Evolutionary conservation across 2,113 vertebrate genomes (phyloP).

Genomic region (Strix uralensis): DNA sequence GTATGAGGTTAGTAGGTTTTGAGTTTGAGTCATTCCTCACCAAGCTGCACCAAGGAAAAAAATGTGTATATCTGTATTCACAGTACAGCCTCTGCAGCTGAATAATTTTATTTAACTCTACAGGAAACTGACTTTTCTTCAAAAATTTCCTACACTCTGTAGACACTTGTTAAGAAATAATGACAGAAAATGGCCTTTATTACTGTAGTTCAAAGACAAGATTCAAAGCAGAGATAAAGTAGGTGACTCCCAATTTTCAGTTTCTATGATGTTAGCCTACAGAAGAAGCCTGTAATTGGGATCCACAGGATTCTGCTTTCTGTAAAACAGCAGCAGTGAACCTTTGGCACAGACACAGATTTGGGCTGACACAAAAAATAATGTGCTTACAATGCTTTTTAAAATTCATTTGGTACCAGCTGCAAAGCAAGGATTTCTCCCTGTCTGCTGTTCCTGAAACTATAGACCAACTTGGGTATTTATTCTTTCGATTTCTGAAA

Average conservation of each 20-base stretch:
- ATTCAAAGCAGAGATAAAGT: conserved; percentile 45
- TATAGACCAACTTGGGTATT: not conserved
- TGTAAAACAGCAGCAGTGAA: not conserved
- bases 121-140: conserved; percentile 51
- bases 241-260: conserved; percentile 41
- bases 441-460: not conserved
- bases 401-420: conserved; percentile 1
- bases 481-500: conserved; percentile 28
- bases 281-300: conserved; percentile 22
- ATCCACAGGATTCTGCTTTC: conserved; percentile 29
- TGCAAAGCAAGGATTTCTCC: not conserved
- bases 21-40: not conserved
- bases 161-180: conserved; percentile 55
- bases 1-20: not conserved
- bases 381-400: not conserved
- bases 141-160: conserved; percentile 26
- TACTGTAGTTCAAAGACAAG: conserved; percentile 34
- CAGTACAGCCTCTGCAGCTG: not conserved
- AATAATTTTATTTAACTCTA: conserved; percentile 51
- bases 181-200: conserved; percentile 42
- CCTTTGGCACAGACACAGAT: not conserved
- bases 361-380: conserved; percentile 1
- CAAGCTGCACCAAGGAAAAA: not conserved
- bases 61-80: not conserved
- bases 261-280: not conserved